Evolutionary conservation across 2,888 invertebrate species (phyloP).

Genomic region (Slavum lentiscoides): DNA sequence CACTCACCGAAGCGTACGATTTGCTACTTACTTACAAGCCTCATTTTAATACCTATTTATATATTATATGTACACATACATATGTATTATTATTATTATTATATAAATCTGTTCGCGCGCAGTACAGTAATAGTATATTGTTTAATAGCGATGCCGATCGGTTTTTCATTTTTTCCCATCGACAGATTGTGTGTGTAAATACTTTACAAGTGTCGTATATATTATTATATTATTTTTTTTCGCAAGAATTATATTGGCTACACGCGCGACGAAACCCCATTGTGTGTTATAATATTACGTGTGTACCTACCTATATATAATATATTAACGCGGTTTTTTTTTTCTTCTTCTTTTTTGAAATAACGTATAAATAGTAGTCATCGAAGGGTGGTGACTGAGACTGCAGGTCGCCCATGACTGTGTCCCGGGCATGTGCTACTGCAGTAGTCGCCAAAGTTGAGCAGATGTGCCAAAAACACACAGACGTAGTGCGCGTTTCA

Average conservation of each 20-base stretch:
- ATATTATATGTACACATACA: background rate
- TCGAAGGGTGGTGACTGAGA: constrained; percentile 21
- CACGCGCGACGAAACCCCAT: background rate
- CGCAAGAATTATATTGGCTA: background rate
- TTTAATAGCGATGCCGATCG: background rate
- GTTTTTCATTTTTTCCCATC: constrained; percentile 22
- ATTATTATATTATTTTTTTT: background rate
- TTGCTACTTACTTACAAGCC: background rate
- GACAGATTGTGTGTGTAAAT: background rate
- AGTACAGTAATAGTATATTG: background rate
- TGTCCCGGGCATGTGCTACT: background rate
- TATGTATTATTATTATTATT: no score
- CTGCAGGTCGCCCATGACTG: background rate
- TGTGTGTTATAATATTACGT: background rate
- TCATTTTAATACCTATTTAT: background rate
- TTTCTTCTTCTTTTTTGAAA: background rate
- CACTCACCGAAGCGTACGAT: background rate
- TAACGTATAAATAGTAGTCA: constrained; percentile 19
- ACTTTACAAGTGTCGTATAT: constrained; percentile 4
- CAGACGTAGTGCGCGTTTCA: background rate
- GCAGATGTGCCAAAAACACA: constrained; percentile 40
- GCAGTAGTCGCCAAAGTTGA: constrained; percentile 24
- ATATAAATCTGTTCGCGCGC: background rate
- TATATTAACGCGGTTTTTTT: constrained; percentile 7
- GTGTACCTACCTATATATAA: no score